Conservation (phyloP, 2,113 vertebrate species). For the Carettochelys insculpta region DNA sequence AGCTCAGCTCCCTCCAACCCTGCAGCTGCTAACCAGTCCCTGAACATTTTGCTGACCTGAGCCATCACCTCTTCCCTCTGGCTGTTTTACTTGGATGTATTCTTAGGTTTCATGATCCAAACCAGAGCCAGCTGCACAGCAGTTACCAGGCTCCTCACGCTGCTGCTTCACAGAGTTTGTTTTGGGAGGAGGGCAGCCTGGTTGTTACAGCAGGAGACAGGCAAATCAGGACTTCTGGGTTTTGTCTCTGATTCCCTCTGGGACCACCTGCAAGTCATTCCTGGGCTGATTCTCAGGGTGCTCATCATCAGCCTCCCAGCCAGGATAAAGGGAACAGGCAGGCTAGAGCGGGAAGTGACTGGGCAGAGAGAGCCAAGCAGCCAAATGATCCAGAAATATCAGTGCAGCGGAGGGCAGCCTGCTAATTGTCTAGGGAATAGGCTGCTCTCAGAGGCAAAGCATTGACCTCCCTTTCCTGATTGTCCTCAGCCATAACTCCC, state of each 20-base stretch:
- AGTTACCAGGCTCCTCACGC: neutral
- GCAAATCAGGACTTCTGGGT: neutral
- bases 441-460: rapidly evolving
- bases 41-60: neutral
- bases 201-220: neutral
- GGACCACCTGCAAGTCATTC: rapidly evolving
- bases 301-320: neutral
- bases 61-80: neutral
- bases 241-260: rapidly evolving
- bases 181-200: neutral
- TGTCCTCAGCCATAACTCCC: neutral
- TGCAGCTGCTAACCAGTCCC: neutral
- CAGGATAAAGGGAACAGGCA: neutral
- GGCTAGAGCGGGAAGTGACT: neutral
- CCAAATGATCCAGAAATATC: neutral
- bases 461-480: neutral
- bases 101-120: neutral
- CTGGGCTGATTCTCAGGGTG: neutral
- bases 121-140: neutral
- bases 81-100: neutral
- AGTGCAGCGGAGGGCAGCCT: rapidly evolving
- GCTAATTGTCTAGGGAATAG: rapidly evolving
- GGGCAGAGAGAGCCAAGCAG: neutral
- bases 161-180: rapidly evolving
- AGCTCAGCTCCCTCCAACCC: neutral